Evolutionary conservation across 2,797 vertebrate genomes (phyloP), one percentile per base, ranked within the genome.

Genomic region (Antennarius maculatus): DNA sequence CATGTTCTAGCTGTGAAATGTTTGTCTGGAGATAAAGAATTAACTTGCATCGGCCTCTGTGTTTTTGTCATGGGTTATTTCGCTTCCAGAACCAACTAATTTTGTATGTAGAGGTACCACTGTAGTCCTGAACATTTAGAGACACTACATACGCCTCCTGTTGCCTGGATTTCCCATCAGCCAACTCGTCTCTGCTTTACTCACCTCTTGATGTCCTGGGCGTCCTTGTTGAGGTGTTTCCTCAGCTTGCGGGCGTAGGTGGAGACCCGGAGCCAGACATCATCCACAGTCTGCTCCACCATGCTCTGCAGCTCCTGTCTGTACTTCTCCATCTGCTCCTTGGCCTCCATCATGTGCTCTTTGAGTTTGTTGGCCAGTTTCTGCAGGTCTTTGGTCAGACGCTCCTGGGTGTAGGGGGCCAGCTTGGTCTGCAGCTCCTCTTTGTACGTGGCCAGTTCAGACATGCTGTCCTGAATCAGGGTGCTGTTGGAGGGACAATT

Each of bases 161-260:
- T 61, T 68, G 57, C 5, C 53, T 46, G 4, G 7, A 18, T 39
- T 69, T 34, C 37, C 37, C 37, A 39, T 10, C 37, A 39, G 37
- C 64, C 23, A 23, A 23, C 23, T 23, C 23, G 23, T 23, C 17
- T 23, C 61, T 2, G 37, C 48, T 29, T 6, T 16, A 31, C 91
- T 86, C 76, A 94, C 93, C 63, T 91, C 67, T 90, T 91, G 77
- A 95, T 90, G 23, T 94, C 93, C 42, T 92, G 60, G 0, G 84
- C 71, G 66, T 96, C 95, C 55, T 95, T 95, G 77, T 7, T 64
- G 50, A 96, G 69, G 39, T 94, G 92, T 67, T 95, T 96, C 84
- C 85, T 94, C 74, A 95, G 51, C 77, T 95, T 95, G 79, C 91
- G 92, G 68, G 71, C 61, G 74, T 94, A 94, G 56, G 89, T 13